Evolutionary conservation across 2,113 vertebrate genomes (phyloP).

Genomic region (Chloebia gouldiae): DNA sequence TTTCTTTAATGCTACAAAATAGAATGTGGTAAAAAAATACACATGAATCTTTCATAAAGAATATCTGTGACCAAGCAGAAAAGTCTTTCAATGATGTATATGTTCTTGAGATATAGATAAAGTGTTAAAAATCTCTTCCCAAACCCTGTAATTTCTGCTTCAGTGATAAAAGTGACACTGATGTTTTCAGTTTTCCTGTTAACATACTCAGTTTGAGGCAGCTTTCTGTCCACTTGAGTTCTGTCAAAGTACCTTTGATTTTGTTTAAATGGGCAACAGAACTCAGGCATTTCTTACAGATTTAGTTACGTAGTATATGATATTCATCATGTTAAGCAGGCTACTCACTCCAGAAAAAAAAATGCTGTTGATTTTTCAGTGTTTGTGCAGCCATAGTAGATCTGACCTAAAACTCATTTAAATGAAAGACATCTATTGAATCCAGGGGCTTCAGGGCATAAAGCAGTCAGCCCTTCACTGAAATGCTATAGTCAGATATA

Average conservation of each 20-base stretch:
- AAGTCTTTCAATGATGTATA: neutral
- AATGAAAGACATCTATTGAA: conserved; percentile 39
- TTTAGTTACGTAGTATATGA: neutral
- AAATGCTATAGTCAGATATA: neutral
- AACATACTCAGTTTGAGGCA: neutral
- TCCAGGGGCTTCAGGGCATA: neutral
- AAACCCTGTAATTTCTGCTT: neutral
- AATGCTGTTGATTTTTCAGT: neutral
- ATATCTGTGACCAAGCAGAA: neutral
- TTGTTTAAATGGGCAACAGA: neutral
- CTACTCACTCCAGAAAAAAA: neutral
- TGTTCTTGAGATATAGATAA: neutral
- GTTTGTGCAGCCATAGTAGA: neutral
- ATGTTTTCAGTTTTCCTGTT: neutral
- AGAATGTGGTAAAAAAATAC: neutral
- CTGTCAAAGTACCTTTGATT: neutral
- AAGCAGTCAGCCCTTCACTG: conserved; percentile 20
- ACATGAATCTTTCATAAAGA: neutral
- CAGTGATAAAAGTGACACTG: neutral
- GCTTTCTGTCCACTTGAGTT: neutral
- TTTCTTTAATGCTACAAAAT: neutral
- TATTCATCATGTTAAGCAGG: conserved; percentile 4
- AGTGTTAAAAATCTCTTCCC: neutral
- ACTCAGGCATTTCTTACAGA: neutral
- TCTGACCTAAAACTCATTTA: conserved; percentile 2